Base-by-base conservation (phyloP, 2,888 invertebrate genomes). In the Meloe dianella region DNA sequence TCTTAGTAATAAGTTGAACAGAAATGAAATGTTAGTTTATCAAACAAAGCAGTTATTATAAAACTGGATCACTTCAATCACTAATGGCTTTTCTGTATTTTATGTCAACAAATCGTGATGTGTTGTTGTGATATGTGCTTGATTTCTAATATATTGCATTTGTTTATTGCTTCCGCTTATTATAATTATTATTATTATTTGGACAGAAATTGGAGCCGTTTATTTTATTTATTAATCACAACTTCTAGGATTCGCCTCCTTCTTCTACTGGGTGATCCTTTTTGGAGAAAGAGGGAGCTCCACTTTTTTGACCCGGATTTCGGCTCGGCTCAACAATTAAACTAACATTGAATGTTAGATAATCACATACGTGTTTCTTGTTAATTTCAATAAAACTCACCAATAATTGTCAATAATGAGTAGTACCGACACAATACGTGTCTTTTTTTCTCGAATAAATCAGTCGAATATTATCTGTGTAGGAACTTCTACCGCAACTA, bases 11-110 rank as follows among this genome's bases (percentile, higher is more conserved):
- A 47, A 47, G 20, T 47, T 41, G 38, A 10, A 12, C 8, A 47
- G 20, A 47, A 22, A 20, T 47, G 9, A 20, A 20, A n/a, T n/a
- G 38, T n/a, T n/a, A 17, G 47, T 47, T 47, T 47, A 6, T 41
- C 2, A 7, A 47, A 47, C 20, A 20, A n/a, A 47, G 20, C 47
- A n/a, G 47, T 47, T 20, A 8, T 20, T 17, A 41, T 17, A 41
- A n/a, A 47, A 47, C 20, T 47, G 20, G 47, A 47, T 47, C 47
- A 47, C 20, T 47, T 47, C 47, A 47, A 47, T 47, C 47, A 47
- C 9, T 10, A 22, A 20, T 9, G 47, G 20, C 47, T 47, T 20
- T 47, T 47, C 12, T 35, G 20, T 41, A 41, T 41, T 41, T 41
- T 41, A n/a, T n/a, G n/a, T 5, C 47, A 47, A 47, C 47, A 47